Conservation (phyloP, 2,113 vertebrate species). For the Dolichotis patagonum region DNA sequence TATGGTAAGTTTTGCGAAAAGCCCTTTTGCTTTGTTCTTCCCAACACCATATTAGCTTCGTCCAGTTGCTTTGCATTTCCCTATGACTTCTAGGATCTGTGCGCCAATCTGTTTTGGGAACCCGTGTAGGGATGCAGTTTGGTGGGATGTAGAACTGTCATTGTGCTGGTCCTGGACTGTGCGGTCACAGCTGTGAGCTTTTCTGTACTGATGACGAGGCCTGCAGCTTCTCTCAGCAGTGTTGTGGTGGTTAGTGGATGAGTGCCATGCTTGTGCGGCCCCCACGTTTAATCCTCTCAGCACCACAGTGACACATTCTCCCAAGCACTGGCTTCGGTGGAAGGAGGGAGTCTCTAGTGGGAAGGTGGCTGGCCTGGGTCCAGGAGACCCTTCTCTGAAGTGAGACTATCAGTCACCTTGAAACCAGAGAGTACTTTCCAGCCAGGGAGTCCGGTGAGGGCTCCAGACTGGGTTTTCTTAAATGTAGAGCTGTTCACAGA, state of each 20-base stretch:
- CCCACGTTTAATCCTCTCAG: background rate
- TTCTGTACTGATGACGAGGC: background rate
- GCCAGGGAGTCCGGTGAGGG: background rate
- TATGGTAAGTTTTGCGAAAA: background rate
- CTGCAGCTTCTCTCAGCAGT: background rate
- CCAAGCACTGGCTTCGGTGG: background rate
- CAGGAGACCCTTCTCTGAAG: background rate
- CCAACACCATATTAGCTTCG: background rate
- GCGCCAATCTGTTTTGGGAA: background rate
- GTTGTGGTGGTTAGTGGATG: no score
- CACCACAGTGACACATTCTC: background rate
- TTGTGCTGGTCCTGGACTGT: background rate
- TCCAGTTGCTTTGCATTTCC: background rate
- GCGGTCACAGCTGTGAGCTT: background rate
- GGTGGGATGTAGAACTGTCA: background rate
- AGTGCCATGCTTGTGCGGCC: background rate
- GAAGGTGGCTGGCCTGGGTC: background rate
- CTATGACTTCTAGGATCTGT: background rate
- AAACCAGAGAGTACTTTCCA: background rate
- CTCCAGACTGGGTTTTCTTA: background rate
- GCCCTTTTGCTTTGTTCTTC: background rate
- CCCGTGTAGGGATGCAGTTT: background rate
- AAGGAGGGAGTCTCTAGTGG: background rate
- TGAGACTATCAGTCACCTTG: background rate
- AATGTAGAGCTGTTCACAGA: background rate